Base-by-base conservation (phyloP, 2,113 vertebrate genomes). In the Xenus cinereus region DNA sequence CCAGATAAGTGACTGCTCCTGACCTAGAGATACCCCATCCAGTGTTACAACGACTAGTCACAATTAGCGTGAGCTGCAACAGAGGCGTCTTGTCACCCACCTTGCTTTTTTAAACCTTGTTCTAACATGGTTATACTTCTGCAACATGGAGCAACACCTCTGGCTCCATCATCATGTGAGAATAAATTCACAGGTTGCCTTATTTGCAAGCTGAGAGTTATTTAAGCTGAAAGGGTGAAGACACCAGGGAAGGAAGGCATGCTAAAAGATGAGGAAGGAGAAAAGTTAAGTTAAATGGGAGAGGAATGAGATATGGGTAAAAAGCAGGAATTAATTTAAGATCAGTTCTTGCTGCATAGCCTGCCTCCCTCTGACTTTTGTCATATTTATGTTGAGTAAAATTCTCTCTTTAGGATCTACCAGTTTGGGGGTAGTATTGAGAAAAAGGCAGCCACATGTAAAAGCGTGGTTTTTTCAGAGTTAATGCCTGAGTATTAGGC, bases 381-480 rank as follows among this genome's bases (percentile, higher is more conserved):
- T 28, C 18, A 2, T 39, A 26, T 80, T 83, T 69, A 5, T 69
- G 27, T 12, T 48, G 20, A 51, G n/a, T 57, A 73, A 43, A 81
- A 45, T 43, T 64, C 14, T 69, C 33, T 19, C 27, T 89, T 80
- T 16, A 62, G 53, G 7, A 68, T 48, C 66, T 18, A 22, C 30
- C 0, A 0, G 15, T 73, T 51, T 10, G 21, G 24, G 21, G 4
- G 8, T 46, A 6, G 59, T 51, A 10, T n/a, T 71, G 50, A 59
- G 46, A 57, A 84, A 81, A 84, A 80, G 8, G 5, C 27, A 66
- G 28, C n/a, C 27, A 22, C 19, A 6, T 57, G 37, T 8, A 74
- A 84, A 84, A 43, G 4, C 17, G 9, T 46, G 27, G 0, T 1
- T 10, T 85, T 94, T 64, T 41, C n/a, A 66, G 41, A 48, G 19